Conservation (phyloP, 2,888 invertebrate species). For the Trichogramma evanescens region DNA sequence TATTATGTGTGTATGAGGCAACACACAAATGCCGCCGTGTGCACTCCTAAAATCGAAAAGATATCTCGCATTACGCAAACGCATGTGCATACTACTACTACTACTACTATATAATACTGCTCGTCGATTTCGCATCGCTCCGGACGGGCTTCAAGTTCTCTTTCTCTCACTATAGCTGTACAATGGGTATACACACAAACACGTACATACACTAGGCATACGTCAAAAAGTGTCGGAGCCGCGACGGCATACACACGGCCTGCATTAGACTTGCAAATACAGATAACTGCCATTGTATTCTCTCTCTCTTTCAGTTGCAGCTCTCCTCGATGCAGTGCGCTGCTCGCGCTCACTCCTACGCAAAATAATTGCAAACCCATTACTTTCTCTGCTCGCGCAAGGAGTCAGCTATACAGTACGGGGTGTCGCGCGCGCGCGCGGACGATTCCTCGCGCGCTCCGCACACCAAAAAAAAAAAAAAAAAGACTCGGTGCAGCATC, state of each 20-base stretch:
- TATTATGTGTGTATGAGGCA: too few species aligned
- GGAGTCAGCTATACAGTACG: slow-evolving; percentile 7
- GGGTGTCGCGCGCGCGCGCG: not conserved
- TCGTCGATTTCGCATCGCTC: too few species aligned
- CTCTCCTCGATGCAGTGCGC: not conserved
- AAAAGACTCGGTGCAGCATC: not conserved
- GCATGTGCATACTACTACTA: too few species aligned
- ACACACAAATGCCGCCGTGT: too few species aligned
- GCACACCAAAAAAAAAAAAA: not conserved
- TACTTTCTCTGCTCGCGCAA: slow-evolving; percentile 35
- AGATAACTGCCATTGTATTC: slow-evolving; percentile 17
- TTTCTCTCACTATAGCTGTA: too few species aligned
- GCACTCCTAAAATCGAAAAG: too few species aligned
- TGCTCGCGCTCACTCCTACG: slow-evolving; percentile 28
- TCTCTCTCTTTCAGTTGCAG: not conserved
- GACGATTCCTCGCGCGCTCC: not conserved
- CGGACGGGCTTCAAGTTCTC: too few species aligned
- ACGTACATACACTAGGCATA: not conserved
- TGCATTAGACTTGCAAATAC: slow-evolving; percentile 24
- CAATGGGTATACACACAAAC: too few species aligned
- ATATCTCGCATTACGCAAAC: too few species aligned
- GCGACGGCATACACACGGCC: too few species aligned
- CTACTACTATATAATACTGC: too few species aligned
- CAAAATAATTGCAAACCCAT: slow-evolving; percentile 43
- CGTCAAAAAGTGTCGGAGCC: slow-evolving; percentile 21